These are phyloP conservation scores for Pheosia gnoma DNA, from an alignment of 2,888 invertebrate genomes.

Conservation along the genomic window DNA sequence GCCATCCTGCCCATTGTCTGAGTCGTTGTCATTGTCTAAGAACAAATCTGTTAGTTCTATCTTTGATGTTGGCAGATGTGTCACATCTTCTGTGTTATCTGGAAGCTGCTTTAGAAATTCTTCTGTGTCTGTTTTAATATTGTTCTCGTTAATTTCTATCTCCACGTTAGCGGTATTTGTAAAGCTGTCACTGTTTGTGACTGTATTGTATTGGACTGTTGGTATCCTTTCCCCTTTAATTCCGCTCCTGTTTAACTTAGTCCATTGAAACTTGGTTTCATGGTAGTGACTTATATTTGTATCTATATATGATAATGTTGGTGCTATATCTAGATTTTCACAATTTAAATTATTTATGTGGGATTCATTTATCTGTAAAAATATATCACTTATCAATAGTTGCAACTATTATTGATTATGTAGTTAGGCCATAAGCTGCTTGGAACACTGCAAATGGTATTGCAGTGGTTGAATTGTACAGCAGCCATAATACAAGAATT, in stretches of 20 bases:
- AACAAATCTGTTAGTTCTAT: constrained; percentile 22
- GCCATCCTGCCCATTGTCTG: constrained; percentile 23
- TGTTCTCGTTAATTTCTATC: constrained; percentile 26
- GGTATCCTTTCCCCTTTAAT: constrained; percentile 44
- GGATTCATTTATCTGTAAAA: constrained; percentile 60
- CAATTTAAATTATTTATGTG: constrained; percentile 54
- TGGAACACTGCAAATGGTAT: too few relatives aligned
- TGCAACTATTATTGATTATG: neutral
- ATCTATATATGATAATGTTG: constrained; percentile 56
- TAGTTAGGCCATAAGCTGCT: too few relatives aligned
- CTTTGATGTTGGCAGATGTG: constrained; percentile 11
- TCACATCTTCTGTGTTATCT: constrained; percentile 6
- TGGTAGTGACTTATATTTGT: constrained; percentile 54
- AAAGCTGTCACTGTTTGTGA: constrained; percentile 44
- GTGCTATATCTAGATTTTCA: constrained; percentile 48
- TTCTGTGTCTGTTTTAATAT: constrained; percentile 34
- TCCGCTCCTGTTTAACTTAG: constrained; percentile 47
- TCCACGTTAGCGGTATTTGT: constrained; percentile 21
- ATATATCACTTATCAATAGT: neutral
- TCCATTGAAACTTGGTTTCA: constrained; percentile 61
- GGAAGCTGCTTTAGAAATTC: constrained; percentile 5
- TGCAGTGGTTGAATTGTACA: too few relatives aligned
- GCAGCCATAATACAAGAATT: too few relatives aligned
- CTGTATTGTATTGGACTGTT: constrained; percentile 55
- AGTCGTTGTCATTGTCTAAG: constrained; percentile 36